phyloP scores from a whole-genome alignment of 1,140 invertebrate genomes.

The Helicoverpa zea region DNA sequence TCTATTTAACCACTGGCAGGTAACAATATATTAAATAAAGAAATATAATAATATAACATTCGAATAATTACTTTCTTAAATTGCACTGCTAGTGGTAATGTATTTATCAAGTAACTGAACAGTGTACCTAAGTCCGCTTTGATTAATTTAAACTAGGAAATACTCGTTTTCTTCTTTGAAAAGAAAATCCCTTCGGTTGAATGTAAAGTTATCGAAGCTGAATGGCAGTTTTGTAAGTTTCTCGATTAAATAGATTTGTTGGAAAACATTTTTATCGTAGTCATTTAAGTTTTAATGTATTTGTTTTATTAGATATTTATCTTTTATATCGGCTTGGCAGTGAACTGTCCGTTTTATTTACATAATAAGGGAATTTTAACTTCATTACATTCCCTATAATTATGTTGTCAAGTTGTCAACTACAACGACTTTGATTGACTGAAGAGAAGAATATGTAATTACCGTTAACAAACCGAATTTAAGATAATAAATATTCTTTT shows the following conservation, averaged over 20 bases:
- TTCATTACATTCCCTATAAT: not conserved
- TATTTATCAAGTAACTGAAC: no score
- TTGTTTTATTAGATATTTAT: constrained; percentile 5
- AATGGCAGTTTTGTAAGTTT: not conserved
- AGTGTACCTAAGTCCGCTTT: not conserved
- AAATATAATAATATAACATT: no score
- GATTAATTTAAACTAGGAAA: not conserved
- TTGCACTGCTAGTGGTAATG: no score
- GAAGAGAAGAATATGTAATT: no score
- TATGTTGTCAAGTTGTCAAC: no score
- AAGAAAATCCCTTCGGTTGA: not conserved
- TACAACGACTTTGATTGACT: no score
- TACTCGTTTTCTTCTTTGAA: not conserved
- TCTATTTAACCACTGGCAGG: no score
- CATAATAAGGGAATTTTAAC: not conserved
- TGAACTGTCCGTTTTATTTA: not conserved
- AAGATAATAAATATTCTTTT: no score
- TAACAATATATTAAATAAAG: no score
- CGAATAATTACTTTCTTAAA: no score
- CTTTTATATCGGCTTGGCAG: not conserved
- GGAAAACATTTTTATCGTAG: not conserved
- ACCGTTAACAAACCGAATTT: no score
- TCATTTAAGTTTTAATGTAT: not conserved
- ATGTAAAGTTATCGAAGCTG: not conserved
- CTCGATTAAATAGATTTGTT: not conserved